Percentiles rank a stretch among this genome's conserved stretches.
Conservation (phyloP, 1,140 invertebrate species). For the Wasmannia auropunctata region DNA sequence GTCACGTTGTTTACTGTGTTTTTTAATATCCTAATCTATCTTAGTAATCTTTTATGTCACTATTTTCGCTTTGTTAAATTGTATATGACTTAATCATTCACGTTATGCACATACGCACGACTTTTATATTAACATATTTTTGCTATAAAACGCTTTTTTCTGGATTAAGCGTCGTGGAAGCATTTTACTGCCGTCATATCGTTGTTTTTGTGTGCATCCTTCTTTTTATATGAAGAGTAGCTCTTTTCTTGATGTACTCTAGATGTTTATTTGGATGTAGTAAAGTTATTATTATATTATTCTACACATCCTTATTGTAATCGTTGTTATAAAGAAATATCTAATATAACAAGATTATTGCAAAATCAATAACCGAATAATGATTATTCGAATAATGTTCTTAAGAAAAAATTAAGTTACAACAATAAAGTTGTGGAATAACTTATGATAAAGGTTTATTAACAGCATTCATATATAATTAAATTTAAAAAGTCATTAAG, state of each 20-base stretch:
- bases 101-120: background rate
- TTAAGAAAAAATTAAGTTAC: background rate
- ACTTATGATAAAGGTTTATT: background rate
- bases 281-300: background rate
- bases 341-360: background rate
- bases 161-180: background rate
- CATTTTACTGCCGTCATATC: background rate
- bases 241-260: background rate
- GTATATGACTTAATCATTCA: background rate
- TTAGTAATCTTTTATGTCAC: background rate
- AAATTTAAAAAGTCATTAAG: slow-evolving; percentile 1
- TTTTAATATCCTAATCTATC: background rate
- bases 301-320: background rate
- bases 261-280: background rate
- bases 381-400: background rate
- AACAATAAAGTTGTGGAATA: background rate
- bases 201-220: background rate
- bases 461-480: background rate
- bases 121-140: background rate
- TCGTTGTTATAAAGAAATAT: background rate
- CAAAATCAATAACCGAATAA: background rate
- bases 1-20: background rate
- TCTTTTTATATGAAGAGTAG: background rate
- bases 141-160: background rate
- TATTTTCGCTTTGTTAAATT: background rate